A percentile compares a stretch with the other conserved stretches of the same genome.
Conservation (phyloP, 2,888 invertebrate genomes). For the Piscicola geometra region DNA sequence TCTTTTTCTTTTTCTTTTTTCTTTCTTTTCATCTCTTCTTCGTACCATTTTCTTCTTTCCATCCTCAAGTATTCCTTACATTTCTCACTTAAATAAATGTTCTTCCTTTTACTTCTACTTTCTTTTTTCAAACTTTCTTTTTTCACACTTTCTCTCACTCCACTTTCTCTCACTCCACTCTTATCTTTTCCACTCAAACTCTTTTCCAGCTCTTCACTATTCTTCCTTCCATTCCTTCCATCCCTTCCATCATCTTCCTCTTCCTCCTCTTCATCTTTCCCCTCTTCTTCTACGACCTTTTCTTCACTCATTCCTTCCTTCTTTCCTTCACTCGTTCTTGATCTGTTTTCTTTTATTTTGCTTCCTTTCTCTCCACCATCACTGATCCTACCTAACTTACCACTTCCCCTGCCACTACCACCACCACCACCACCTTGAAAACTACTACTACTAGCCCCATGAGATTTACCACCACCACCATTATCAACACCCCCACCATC, state of each 20-base stretch:
- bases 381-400: no score
- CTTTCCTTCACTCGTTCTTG: no score
- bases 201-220: neutral
- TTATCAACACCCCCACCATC: no score
- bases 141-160: neutral
- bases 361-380: no score
- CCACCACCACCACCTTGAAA: neutral
- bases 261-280: no score
- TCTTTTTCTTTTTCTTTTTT: neutral
- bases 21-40: neutral
- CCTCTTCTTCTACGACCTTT: no score
- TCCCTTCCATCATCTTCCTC: no score
- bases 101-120: neutral
- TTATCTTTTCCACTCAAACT: neutral
- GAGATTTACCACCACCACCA: neutral
- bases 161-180: neutral
- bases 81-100: neutral
- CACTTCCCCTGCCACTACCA: neutral
- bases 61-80: neutral
- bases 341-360: no score
- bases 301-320: no score
- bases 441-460: no score
- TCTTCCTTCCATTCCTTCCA: no score
- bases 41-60: neutral
- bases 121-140: neutral